phyloP scores from a whole-genome alignment of 2,113 vertebrate genomes.

The Pachypanchax playfairii region DNA sequence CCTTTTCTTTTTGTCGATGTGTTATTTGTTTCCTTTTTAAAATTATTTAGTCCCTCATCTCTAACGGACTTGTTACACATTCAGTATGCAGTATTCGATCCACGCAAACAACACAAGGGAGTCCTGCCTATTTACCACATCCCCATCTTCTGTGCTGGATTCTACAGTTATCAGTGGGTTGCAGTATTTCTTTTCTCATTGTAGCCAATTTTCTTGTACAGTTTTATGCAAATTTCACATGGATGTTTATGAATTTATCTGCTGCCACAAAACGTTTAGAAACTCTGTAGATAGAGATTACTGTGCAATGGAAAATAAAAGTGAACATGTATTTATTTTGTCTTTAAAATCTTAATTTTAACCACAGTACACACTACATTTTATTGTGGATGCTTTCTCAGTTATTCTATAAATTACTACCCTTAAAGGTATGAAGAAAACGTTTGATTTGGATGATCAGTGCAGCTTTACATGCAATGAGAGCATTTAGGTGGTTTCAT shows the following conservation, averaged over 20 bases:
- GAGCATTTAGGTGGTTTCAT: no score
- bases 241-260: slow-evolving; percentile 84
- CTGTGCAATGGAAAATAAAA: slow-evolving; percentile 82
- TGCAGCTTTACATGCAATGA: no score
- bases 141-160: slow-evolving; percentile 74
- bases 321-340: slow-evolving; percentile 58
- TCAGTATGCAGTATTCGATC: slow-evolving; percentile 67
- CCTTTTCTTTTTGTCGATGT: slow-evolving; percentile 27
- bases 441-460: no score
- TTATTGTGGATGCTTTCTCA: no score
- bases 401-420: no score
- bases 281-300: slow-evolving; percentile 86
- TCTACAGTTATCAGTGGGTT: slow-evolving; percentile 79
- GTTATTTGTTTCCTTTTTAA: slow-evolving; percentile 1
- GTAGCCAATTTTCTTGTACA: slow-evolving; percentile 82
- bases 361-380: no score
- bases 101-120: slow-evolving; percentile 67
- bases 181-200: slow-evolving; percentile 83
- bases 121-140: slow-evolving; percentile 65
- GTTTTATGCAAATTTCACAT: slow-evolving; percentile 82
- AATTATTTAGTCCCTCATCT: slow-evolving; percentile 41
- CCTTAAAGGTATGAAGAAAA: no score
- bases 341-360: background rate
- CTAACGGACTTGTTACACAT: slow-evolving; percentile 57
- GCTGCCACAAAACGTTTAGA: slow-evolving; percentile 83